Base-by-base conservation (phyloP, 2,888 invertebrate species). In the Conops quadrifasciatus region DNA sequence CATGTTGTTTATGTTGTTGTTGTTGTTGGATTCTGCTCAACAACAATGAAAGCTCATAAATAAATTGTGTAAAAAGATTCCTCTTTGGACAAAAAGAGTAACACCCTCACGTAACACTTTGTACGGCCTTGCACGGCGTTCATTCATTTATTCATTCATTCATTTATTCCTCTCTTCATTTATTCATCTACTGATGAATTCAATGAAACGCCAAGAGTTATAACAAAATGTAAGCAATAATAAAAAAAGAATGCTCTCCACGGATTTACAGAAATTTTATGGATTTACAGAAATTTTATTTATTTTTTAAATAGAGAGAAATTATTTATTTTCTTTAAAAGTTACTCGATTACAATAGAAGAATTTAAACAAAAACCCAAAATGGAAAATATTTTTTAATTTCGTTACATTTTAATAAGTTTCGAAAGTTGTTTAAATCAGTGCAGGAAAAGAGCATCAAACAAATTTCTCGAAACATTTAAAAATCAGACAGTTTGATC, bases 21-120 rank as follows among this genome's bases (percentile, higher is more conserved):
- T 36, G 36, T 36, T 36, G 36, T 49, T 19, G 58, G 15, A 21
- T 21, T 49, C 36, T 7, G 49, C 36, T 26, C 51, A 49, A 49
- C 49, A 49, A 62, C 68, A 67, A 67, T 67, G 47, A 49, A 68
- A 30, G 24, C 51, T 30, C 68, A 60, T 68, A 68, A 68, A 68
- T 60, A 68, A 68, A 60, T 60, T 49, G 51, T 60, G 49, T 67
- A 59, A 67, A 67, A 67, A 67, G 67, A 47, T 51, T 43, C 30
- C 16, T 36, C 15, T 28, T 45, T 16, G 26, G 7, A 19, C n/a
- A n/a, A 36, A 36, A 36, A 36, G 9, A 36, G 36, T 36, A 36
- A 36, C 36, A 36, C 9, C 9, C 4, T 36, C 9, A 36, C 36
- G 9, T 36, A 36, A 36, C 36, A 36, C 36, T 36, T 36, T 36